A percentile compares a stretch with the other conserved stretches of the same genome.
Evolutionary conservation across 1,140 invertebrate genomes (phyloP).

Genomic region (Sitobion miscanthi): DNA sequence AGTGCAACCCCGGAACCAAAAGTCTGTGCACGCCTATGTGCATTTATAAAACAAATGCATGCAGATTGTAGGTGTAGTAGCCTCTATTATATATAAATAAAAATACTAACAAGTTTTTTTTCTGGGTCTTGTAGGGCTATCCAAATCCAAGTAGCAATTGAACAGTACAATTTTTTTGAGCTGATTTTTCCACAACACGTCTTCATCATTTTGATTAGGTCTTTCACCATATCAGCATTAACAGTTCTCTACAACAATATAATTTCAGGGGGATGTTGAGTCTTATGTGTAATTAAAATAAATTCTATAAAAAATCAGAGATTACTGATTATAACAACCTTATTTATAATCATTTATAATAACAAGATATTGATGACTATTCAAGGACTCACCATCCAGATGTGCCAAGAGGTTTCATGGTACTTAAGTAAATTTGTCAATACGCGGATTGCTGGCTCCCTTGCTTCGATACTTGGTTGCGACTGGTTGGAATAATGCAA

Average conservation of each 20-base stretch:
- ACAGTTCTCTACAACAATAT: background rate
- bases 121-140: constrained; percentile 24
- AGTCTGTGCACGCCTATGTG: too few species aligned
- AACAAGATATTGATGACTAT: background rate
- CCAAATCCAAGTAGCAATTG: constrained; percentile 48
- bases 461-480: constrained; percentile 66
- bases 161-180: constrained; percentile 38
- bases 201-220: constrained; percentile 46
- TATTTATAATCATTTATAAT: background rate
- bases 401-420: constrained; percentile 59
- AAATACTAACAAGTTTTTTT: constrained; percentile 43
- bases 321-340: background rate
- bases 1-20: too few species aligned
- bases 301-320: background rate
- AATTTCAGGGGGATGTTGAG: background rate
- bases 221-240: constrained; percentile 28
- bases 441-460: constrained; percentile 64
- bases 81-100: background rate
- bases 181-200: constrained; percentile 43
- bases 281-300: background rate
- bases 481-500: constrained; percentile 66
- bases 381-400: constrained; percentile 59
- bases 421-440: constrained; percentile 66
- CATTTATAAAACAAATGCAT: background rate
- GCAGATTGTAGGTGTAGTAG: background rate